Evolutionary conservation across 1,140 invertebrate genomes (phyloP).

Genomic region (Neuroterus valhalla): DNA sequence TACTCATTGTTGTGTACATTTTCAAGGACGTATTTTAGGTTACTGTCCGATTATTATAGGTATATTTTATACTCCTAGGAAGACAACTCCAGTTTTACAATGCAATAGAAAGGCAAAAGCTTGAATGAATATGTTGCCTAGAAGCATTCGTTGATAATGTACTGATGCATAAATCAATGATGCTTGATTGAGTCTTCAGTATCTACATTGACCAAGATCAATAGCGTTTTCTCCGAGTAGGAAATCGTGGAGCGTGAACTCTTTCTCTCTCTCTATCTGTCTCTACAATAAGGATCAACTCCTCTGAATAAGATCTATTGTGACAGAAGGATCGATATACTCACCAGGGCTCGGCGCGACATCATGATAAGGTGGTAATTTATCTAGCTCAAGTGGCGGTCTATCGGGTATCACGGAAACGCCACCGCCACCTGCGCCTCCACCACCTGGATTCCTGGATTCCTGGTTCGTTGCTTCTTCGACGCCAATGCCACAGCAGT

Average conservation of each 20-base stretch:
- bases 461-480: constrained; percentile 59
- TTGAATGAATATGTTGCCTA: too few relatives aligned
- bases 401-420: constrained; percentile 73
- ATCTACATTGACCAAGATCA: constrained; percentile 2
- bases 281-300: constrained; percentile 18
- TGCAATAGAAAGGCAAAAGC: not conserved
- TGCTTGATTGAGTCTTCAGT: not conserved
- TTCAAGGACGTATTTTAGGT: constrained; percentile 11
- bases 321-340: constrained; percentile 47
- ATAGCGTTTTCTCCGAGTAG: not conserved
- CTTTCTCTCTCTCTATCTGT: constrained; percentile 12
- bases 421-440: constrained; percentile 63
- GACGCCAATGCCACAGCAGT: constrained; percentile 67
- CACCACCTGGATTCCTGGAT: constrained; percentile 58
- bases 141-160: not conserved
- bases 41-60: not conserved
- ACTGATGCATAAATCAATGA: too few relatives aligned
- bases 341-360: constrained; percentile 71
- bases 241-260: not conserved
- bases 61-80: not conserved
- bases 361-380: constrained; percentile 74
- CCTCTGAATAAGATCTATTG: constrained; percentile 12
- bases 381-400: constrained; percentile 72
- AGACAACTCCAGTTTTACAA: not conserved
- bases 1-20: not conserved